Evolutionary conservation across 2,797 vertebrate species (phyloP).

Genomic region (Mionectes olivaceus): DNA sequence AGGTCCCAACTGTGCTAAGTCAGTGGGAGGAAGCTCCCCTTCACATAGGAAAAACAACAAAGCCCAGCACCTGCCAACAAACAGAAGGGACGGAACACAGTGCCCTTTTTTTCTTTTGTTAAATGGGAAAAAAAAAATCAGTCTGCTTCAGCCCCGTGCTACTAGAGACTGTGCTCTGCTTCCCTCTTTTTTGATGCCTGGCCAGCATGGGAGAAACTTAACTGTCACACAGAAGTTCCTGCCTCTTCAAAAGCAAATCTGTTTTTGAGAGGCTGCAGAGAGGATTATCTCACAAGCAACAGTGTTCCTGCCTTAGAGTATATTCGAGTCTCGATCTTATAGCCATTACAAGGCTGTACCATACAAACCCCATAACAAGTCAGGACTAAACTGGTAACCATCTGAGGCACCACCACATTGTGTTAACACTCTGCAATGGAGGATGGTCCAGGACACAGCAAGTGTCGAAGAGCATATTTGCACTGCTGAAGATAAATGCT

Average conservation of each 20-base stretch:
- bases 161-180: background rate
- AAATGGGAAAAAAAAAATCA: background rate
- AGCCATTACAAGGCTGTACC: background rate
- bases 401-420: fast-evolving
- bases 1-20: background rate
- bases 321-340: fast-evolving
- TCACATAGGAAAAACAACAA: background rate
- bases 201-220: background rate
- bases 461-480: background rate
- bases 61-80: background rate
- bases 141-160: background rate
- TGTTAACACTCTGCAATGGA: background rate
- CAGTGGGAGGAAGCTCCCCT: background rate
- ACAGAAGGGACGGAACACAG: background rate
- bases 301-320: background rate
- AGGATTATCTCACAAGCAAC: background rate
- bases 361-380: background rate
- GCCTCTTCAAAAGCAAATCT: background rate
- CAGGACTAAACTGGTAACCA: background rate
- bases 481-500: background rate
- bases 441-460: background rate
- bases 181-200: background rate
- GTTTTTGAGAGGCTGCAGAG: background rate
- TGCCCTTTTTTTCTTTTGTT: background rate
- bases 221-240: background rate